A percentile compares a stretch with the other conserved stretches of the same genome.
These are phyloP conservation scores for Coptotermes formosanus DNA, from an alignment of 1,140 invertebrate species.

Conservation along the genomic window DNA sequence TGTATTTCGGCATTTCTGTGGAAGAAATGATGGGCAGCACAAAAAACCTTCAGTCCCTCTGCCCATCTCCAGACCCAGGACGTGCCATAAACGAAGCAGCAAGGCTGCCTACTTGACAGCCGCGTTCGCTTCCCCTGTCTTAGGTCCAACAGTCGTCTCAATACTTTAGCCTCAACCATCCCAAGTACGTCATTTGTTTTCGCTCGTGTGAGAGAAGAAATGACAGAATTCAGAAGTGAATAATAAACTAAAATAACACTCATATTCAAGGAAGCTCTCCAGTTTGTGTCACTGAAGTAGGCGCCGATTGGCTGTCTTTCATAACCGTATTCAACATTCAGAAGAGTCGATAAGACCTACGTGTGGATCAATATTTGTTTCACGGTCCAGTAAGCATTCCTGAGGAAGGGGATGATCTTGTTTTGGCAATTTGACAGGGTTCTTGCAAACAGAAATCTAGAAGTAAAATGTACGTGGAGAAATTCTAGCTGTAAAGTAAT, in stretches of 20 bases:
- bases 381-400: constrained; percentile 6
- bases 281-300: neutral
- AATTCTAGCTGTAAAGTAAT: neutral
- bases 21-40: too few relatives aligned
- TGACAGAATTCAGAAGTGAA: neutral
- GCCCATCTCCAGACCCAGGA: too few relatives aligned
- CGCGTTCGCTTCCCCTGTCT: too few relatives aligned
- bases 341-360: neutral
- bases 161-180: too few relatives aligned
- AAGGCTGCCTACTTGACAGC: too few relatives aligned
- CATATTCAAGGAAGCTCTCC: neutral
- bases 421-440: constrained; percentile 9
- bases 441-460: neutral
- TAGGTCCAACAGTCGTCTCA: too few relatives aligned
- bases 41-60: too few relatives aligned
- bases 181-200: too few relatives aligned
- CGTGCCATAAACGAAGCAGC: too few relatives aligned
- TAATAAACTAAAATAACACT: neutral
- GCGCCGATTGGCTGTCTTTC: constrained; percentile 2
- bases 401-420: neutral
- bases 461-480: neutral
- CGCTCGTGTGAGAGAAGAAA: too few relatives aligned
- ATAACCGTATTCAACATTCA: neutral
- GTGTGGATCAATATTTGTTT: neutral
- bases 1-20: too few relatives aligned